These are phyloP conservation scores for Cataglyphis altisquamis DNA, from an alignment of 2,888 invertebrate genomes.

Conservation along the genomic window DNA sequence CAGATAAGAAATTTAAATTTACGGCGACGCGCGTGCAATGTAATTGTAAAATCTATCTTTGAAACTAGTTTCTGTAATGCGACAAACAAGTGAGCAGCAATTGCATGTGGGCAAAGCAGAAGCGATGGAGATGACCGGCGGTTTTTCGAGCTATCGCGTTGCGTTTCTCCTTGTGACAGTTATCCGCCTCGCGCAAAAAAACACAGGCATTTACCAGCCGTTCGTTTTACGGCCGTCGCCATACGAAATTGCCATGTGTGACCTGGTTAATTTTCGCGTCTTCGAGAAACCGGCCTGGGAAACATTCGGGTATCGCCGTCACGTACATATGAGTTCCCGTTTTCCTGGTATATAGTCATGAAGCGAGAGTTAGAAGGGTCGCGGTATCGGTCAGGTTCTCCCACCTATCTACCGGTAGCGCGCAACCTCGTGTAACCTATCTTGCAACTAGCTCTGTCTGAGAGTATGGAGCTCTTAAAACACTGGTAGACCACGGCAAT, in stretches of 20 bases:
- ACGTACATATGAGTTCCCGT: constrained; percentile 34
- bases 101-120: constrained; percentile 41
- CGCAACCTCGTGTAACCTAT: constrained; percentile 43
- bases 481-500: constrained; percentile 71
- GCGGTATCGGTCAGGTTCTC: constrained; percentile 32
- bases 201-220: constrained; percentile 15
- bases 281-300: constrained; percentile 41
- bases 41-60: not conserved
- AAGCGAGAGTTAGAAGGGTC: constrained; percentile 45
- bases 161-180: not conserved
- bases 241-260: constrained; percentile 57
- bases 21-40: not conserved
- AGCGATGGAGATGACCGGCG: constrained; percentile 24
- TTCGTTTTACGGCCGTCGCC: constrained; percentile 47
- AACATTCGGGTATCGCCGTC: constrained; percentile 42
- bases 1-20: not conserved
- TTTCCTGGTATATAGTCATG: constrained; percentile 40
- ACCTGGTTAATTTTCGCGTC: constrained; percentile 54
- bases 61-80: constrained; percentile 49
- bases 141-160: constrained; percentile 7
- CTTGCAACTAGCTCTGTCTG: constrained; percentile 17
- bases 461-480: constrained; percentile 61
- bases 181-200: constrained; percentile 12
- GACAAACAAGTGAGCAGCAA: constrained; percentile 57
- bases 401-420: constrained; percentile 52